Conservation (phyloP, 2,797 vertebrate genomes). For the Rhincodon typus region DNA sequence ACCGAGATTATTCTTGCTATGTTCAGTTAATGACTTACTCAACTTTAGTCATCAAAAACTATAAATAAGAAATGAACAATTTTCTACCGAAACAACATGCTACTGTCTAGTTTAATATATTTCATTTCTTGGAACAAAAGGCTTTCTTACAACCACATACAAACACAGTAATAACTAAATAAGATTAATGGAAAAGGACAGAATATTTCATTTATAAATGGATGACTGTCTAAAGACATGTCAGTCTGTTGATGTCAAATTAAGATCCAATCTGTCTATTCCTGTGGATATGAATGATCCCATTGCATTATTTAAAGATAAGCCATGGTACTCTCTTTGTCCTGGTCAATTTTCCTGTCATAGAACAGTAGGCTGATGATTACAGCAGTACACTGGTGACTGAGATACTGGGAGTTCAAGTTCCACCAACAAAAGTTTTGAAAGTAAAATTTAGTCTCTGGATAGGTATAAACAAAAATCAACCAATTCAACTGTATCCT, state of each 20-base stretch:
- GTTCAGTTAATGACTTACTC: background rate
- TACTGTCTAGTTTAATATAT: background rate
- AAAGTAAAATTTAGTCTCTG: background rate
- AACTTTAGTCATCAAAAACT: background rate
- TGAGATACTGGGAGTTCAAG: background rate
- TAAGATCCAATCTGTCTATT: background rate
- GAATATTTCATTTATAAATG: background rate
- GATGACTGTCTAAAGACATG: background rate
- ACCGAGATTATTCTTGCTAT: background rate
- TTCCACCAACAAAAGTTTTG: background rate
- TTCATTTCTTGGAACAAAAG: background rate
- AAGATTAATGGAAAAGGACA: background rate
- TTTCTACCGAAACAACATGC: background rate
- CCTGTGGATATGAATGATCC: background rate
- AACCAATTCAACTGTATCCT: background rate
- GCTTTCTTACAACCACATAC: background rate
- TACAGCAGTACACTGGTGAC: background rate
- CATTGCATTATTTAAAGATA: background rate
- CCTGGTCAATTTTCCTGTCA: background rate
- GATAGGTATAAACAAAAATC: background rate
- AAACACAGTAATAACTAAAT: background rate
- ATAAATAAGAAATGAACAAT: background rate
- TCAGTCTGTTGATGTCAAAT: background rate
- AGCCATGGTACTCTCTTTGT: background rate
- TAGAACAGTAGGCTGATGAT: background rate